Base-by-base conservation (phyloP, 2,113 vertebrate genomes). In the Empidonax alnorum region DNA sequence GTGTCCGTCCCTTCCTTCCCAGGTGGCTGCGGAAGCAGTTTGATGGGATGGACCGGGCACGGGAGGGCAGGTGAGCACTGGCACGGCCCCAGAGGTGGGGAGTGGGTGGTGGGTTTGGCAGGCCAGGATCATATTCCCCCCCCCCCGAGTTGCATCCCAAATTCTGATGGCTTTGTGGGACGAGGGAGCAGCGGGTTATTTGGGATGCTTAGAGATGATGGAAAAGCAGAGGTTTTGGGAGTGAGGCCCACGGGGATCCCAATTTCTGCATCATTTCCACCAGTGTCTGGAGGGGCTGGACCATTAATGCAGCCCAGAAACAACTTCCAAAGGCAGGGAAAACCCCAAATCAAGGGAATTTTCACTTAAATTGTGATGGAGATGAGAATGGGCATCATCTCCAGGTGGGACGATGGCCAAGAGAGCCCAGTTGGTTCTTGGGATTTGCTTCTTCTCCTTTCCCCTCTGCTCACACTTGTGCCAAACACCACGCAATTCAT, bases 11-110 rank as follows among this genome's bases (percentile, higher is more conserved):
- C 12, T 79, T 90, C 50, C 50, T 73, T 76, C 27, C 28, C 94
- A 99, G 98, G 96, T 99, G 98, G 98, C 97, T 99, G 79, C 91
- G 98, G 94, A 99, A 98, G 71, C 98, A 99, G 97, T 99, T 99
- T 89, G 98, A 98, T 9, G 90, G 96, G 69, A 98, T 98, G 98
- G 98, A 99, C 96, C 95, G 98, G 88, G 98, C 78, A 0, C 97
- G 97, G 56, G 98, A 99, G 92, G 98, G 98, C 97, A 99, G 98
- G 98, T 99, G 96, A 96, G 98, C 49, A 15, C 49, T 14, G 14
- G 23, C 49, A 24, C 12, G 22, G 47, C 47, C 47, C 47, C 47
- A 10, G 18, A 8, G 46, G 22, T 1, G 5, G 31, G 46, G 44
- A n/a, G 19, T 2, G 2, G 20, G 6, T 1, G 0, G 9, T 62